phyloP scores from a whole-genome alignment of 2,113 vertebrate species.

The Labeo rohita region DNA sequence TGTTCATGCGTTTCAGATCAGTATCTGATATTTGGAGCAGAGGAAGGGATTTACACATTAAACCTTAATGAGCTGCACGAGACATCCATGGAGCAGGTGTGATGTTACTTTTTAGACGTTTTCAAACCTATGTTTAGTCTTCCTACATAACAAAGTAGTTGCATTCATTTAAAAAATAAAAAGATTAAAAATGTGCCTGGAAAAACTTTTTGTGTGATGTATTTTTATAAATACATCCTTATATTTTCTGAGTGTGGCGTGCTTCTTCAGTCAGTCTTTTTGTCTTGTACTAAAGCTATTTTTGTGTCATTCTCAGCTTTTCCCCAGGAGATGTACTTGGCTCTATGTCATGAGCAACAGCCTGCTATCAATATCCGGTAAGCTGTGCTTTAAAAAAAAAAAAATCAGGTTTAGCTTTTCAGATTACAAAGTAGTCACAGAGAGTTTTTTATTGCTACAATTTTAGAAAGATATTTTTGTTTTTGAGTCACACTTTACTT shows the following conservation, averaged over 20 bases:
- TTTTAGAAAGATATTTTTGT: not conserved
- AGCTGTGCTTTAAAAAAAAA: slow-evolving; percentile 58
- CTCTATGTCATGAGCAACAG: slow-evolving; percentile 98
- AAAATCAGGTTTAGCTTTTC: slow-evolving; percentile 14
- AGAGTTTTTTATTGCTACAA: not conserved
- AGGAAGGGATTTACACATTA: slow-evolving; percentile 97
- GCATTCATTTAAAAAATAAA: not conserved
- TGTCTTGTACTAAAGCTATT: slow-evolving; percentile 25
- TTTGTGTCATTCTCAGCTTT: slow-evolving; percentile 76
- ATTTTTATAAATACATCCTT: not conserved
- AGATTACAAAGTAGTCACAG: not conserved
- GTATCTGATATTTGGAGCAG: slow-evolving; percentile 97
- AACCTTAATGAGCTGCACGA: slow-evolving; percentile 98
- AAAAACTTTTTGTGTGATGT: slow-evolving; percentile 4
- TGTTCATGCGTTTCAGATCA: slow-evolving; percentile 83
- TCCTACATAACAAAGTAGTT: not conserved
- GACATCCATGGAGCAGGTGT: slow-evolving; percentile 97
- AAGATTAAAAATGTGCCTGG: not conserved
- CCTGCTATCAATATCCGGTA: slow-evolving; percentile 95
- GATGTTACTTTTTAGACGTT: not conserved
- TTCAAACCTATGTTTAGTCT: not conserved
- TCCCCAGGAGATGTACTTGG: slow-evolving; percentile 95
- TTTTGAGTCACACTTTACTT: not conserved
- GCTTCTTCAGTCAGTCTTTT: not conserved
- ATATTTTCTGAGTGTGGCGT: not conserved